Base-by-base conservation (phyloP, 2,797 vertebrate genomes). In the Mormyrus hasselquistii region DNA sequence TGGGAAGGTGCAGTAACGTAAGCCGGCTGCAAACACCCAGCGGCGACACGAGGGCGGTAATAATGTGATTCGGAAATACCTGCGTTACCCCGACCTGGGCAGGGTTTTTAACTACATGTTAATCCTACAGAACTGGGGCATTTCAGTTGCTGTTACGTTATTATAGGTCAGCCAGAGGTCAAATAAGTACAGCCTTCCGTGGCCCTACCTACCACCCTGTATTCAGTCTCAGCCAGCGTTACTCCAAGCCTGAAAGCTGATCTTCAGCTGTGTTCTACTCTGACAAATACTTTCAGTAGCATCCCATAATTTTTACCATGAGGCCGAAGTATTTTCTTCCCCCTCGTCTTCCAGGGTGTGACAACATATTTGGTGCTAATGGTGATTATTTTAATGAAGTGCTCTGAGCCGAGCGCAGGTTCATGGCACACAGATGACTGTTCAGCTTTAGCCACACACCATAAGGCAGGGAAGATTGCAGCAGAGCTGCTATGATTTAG, bases 291-390 rank as follows among this genome's bases (percentile, higher is more conserved):
- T 69, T 34, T 69, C 62, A 34, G 29, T 34, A 69, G 29, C 65
- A 69, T 69, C 62, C 34, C 25, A 34, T 69, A 1, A 34, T 29
- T 69, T 69, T 29, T 69, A 29, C 62, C 25, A 4, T 34, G 4
- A 10, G 25, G 25, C 62, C 29, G 22, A 69, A 83, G n/a, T 49
- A 25, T 50, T 25, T 25, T 2, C 41, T 44, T 19, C 25, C 49
- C 52, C 29, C 50, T 12, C 29, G 14, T 86, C 85, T 57, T 86
- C 29, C 85, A 55, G 85, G 29, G 50, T 86, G 52, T 2, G 55
- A 86, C 22, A 34, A 57, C 50, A 19, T 29, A 22, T 55, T 52
- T 86, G 85, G 85, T 86, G 85, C 85, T 86, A 52, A 86, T 29
- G 22, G 84, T 52, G 25, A 86, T 85, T 85, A 22, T 12, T 55